Evolutionary conservation across 2,888 invertebrate genomes (phyloP).

Genomic region (Chymomyza procnemis): DNA sequence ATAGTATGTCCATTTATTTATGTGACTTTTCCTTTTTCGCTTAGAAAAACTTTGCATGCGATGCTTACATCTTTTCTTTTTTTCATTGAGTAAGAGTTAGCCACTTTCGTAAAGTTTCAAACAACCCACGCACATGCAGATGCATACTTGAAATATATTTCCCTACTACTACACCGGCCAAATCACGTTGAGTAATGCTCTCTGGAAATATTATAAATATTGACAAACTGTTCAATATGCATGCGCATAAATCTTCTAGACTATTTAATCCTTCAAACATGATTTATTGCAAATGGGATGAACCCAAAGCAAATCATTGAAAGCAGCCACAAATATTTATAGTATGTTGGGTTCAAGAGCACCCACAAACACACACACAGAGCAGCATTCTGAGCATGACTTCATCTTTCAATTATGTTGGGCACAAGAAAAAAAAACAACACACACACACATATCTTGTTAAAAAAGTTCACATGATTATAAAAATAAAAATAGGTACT

Average conservation of each 20-base stretch:
- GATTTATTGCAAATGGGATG: constrained; percentile 28
- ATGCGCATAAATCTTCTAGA: not conserved
- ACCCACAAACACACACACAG: too few relatives aligned
- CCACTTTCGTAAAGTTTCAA: too few relatives aligned
- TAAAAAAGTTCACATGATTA: not conserved
- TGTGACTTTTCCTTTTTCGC: too few relatives aligned
- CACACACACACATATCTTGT: constrained; percentile 14
- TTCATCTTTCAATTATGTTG: constrained; percentile 54
- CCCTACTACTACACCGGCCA: not conserved
- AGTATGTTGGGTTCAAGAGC: not conserved
- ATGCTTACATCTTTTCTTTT: too few relatives aligned
- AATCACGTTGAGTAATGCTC: not conserved
- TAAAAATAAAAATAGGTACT: too few relatives aligned
- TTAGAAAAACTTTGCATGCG: too few relatives aligned
- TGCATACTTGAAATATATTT: not conserved
- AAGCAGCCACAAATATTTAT: constrained; percentile 30
- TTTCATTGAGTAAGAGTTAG: too few relatives aligned
- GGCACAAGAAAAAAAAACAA: constrained; percentile 25
- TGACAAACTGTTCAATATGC: not conserved
- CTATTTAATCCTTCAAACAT: not conserved
- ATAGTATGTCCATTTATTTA: too few relatives aligned
- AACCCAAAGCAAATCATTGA: constrained; percentile 21
- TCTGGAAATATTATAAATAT: not conserved
- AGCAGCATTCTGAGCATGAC: constrained; percentile 35
- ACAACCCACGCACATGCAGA: too few relatives aligned